These are phyloP conservation scores for Dolichoris vasculosae DNA, from an alignment of 1,140 invertebrate genomes.

Conservation along the genomic window DNA sequence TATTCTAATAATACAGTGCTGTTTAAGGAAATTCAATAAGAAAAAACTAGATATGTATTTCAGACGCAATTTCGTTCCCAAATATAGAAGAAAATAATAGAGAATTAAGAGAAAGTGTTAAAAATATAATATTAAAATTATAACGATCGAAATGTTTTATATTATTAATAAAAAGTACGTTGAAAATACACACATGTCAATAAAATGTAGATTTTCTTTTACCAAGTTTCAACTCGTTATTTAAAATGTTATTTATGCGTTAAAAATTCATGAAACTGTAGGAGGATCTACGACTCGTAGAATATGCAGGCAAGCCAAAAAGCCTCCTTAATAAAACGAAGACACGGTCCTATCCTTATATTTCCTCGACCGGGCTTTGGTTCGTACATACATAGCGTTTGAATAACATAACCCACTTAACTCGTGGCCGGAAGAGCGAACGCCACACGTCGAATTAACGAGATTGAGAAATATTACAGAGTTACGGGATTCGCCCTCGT, in stretches of 20 bases:
- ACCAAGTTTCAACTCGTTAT: neutral
- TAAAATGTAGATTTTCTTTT: neutral
- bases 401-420: slow-evolving; percentile 40
- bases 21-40: neutral
- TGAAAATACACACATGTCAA: too few species aligned
- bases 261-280: neutral
- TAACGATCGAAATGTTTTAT: too few species aligned
- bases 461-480: slow-evolving; percentile 49
- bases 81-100: neutral
- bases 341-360: neutral
- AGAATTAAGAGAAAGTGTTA: too few species aligned
- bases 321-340: slow-evolving; percentile 7
- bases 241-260: neutral
- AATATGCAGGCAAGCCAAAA: neutral
- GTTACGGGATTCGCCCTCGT: neutral
- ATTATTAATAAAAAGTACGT: too few species aligned
- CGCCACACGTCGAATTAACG: slow-evolving; percentile 41
- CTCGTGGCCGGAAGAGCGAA: slow-evolving; percentile 4
- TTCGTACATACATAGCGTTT: neutral
- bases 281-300: neutral
- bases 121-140: too few species aligned
- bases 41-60: neutral
- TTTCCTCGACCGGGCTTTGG: neutral
- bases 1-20: neutral
- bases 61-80: too few species aligned